Conservation (phyloP, 1,140 invertebrate species). For the Eupristina koningsbergeri region DNA sequence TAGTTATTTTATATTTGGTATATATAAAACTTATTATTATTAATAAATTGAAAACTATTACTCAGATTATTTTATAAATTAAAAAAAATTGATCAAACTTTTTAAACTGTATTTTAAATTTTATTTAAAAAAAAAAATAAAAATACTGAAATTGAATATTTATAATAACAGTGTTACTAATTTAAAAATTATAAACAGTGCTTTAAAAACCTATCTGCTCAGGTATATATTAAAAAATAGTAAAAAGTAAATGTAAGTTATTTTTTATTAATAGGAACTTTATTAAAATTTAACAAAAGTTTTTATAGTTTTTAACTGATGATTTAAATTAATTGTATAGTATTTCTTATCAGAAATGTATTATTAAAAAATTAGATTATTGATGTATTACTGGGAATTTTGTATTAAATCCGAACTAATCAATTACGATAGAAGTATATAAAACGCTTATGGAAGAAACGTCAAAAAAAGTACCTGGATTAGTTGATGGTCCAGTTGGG, state of each 20-base stretch:
- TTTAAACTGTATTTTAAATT: too few species aligned
- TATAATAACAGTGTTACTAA: too few species aligned
- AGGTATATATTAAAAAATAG: background rate
- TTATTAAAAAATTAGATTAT: background rate
- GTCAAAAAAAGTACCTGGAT: conserved; percentile 55
- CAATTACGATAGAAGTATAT: background rate
- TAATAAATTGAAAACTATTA: too few species aligned
- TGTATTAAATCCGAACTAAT: background rate
- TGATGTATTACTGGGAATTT: background rate
- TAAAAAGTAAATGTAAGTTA: background rate
- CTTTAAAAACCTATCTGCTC: too few species aligned
- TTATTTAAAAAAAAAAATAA: too few species aligned
- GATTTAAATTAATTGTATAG: background rate
- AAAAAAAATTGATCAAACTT: too few species aligned
- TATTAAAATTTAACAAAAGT: too few species aligned
- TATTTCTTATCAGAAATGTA: background rate
- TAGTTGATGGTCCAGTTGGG: conserved; percentile 66
- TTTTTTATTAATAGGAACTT: too few species aligned
- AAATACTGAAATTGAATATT: background rate
- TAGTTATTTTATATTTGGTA: too few species aligned
- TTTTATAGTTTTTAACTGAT: background rate
- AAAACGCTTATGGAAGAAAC: background rate
- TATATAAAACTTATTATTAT: too few species aligned
- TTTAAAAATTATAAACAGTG: too few species aligned
- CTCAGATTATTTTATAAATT: too few species aligned